These are phyloP conservation scores for Ceratotherium simum DNA, from an alignment of 2,113 vertebrate species.

Conservation along the genomic window DNA sequence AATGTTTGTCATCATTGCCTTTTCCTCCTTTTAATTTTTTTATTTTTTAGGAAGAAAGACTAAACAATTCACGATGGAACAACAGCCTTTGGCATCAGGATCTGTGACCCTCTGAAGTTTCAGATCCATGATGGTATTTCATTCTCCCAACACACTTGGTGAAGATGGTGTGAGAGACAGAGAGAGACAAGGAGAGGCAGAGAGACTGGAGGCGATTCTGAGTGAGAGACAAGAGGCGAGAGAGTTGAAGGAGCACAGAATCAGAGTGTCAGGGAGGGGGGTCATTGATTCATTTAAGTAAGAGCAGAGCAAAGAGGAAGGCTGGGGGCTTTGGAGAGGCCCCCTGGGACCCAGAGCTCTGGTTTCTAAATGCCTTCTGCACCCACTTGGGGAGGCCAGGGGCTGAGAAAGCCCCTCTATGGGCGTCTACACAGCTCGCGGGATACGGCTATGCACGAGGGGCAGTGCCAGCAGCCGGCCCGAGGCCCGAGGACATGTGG, in stretches of 20 bases:
- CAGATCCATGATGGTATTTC: neutral
- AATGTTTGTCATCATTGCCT: too few relatives aligned
- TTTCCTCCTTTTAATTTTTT: neutral
- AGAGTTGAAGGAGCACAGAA: too few relatives aligned
- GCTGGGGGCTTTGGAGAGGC: neutral
- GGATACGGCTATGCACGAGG: neutral
- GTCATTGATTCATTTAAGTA: neutral
- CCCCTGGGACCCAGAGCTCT: neutral
- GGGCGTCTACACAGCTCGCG: fast-evolving
- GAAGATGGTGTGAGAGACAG: neutral
- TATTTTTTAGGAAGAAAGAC: neutral
- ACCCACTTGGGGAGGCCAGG: neutral
- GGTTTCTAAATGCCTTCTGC: neutral
- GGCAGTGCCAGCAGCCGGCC: neutral
- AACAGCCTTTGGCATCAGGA: neutral
- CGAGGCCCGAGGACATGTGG: neutral
- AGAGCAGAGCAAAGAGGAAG: neutral
- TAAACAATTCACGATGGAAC: neutral
- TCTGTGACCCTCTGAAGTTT: neutral
- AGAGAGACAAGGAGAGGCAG: neutral
- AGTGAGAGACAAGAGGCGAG: neutral
- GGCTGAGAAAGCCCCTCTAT: neutral
- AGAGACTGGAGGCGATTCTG: neutral
- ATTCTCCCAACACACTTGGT: neutral
- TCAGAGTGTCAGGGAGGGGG: fast-evolving